phyloP scores from a whole-genome alignment of 1,140 invertebrate genomes.

The Neodiprion fabricii region DNA sequence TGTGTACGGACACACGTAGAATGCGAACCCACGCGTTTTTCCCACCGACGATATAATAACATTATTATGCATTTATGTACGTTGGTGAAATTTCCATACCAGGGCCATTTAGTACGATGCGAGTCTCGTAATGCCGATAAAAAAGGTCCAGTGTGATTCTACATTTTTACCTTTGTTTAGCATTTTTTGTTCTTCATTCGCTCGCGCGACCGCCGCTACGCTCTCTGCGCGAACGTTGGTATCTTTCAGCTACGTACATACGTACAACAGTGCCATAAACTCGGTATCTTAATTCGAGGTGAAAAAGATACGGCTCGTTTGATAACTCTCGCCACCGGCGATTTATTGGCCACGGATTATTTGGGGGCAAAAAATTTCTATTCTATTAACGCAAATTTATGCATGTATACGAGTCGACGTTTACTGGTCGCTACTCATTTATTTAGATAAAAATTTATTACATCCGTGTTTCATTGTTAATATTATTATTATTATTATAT shows the following conservation, averaged over 20 bases:
- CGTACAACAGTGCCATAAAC: not conserved
- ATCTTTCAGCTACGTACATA: too few relatives aligned
- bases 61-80: conserved; percentile 3
- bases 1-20: too few relatives aligned
- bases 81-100: not conserved
- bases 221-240: too few relatives aligned
- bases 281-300: not conserved
- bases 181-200: too few relatives aligned
- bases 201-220: too few relatives aligned
- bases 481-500: not conserved
- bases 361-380: too few relatives aligned
- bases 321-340: too few relatives aligned
- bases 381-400: too few relatives aligned
- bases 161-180: not conserved
- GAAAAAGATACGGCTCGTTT: not conserved
- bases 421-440: not conserved
- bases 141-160: not conserved
- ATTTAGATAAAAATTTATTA: conserved; percentile 4
- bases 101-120: not conserved
- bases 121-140: conserved; percentile 2
- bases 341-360: too few relatives aligned
- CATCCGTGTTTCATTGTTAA: not conserved
- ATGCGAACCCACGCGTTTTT: too few relatives aligned
- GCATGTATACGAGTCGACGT: too few relatives aligned
- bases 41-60: not conserved